Conservation (phyloP, 2,797 vertebrate species). For the Helarctos malayanus region DNA sequence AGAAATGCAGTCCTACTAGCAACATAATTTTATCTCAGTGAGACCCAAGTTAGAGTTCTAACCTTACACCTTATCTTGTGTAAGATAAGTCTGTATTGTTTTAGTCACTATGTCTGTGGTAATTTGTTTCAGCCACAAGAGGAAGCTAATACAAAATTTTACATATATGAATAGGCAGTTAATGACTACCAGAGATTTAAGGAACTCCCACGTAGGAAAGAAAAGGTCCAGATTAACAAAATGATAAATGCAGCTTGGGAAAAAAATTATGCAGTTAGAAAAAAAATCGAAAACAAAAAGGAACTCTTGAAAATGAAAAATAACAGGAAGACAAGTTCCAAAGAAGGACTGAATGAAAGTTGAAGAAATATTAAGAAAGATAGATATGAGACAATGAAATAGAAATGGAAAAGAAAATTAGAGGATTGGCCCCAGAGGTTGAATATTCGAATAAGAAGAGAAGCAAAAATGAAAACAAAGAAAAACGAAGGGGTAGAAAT, state of each 20-base stretch:
- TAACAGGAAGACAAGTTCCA: neutral
- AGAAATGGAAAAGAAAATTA: neutral
- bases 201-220: neutral
- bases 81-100: neutral
- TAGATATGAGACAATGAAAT: neutral
- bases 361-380: neutral
- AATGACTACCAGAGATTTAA: neutral
- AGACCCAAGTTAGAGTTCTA: neutral
- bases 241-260: neutral
- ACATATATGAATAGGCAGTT: neutral
- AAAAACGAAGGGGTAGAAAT: neutral
- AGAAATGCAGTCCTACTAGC: neutral
- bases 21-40: neutral
- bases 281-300: neutral
- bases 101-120: neutral
- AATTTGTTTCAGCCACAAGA: neutral
- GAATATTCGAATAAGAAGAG: neutral
- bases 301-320: neutral
- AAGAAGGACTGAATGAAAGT: neutral
- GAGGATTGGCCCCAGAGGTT: neutral
- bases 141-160: neutral
- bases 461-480: neutral
- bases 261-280: neutral
- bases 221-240: neutral
- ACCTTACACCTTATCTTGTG: neutral